A percentile compares a stretch with the other conserved stretches of the same genome.
These are phyloP conservation scores for Lasioglossum villosulum DNA, from an alignment of 2,888 invertebrate species.

Conservation along the genomic window DNA sequence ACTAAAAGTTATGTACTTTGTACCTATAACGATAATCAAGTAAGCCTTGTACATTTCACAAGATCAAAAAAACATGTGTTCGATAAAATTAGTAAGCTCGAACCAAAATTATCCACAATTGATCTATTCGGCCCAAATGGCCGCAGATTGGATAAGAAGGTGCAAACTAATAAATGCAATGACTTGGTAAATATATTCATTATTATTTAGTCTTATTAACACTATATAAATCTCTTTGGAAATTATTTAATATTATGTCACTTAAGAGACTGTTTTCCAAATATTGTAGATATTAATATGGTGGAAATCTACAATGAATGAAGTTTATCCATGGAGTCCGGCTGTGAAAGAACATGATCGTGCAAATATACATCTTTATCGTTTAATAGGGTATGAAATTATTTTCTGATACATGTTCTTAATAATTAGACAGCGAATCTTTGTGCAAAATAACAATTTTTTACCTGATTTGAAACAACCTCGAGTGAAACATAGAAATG, in stretches of 20 bases:
- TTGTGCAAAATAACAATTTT: no score
- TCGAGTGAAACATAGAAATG: no score
- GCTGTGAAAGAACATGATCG: slow-evolving; percentile 93
- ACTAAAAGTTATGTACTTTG: slow-evolving; percentile 89
- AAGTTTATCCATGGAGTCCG: slow-evolving; percentile 97
- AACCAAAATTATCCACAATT: slow-evolving; percentile 88
- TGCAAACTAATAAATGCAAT: slow-evolving; percentile 85
- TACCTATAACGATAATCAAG: slow-evolving; percentile 89
- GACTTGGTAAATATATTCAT: slow-evolving; percentile 84
- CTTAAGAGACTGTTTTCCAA: neutral
- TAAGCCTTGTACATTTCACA: slow-evolving; percentile 89
- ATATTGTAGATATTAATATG: slow-evolving; percentile 87
- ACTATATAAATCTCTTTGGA: neutral
- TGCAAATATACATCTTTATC: slow-evolving; percentile 94
- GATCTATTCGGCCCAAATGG: slow-evolving; percentile 86
- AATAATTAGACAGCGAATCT: no score
- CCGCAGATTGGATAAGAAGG: slow-evolving; percentile 86
- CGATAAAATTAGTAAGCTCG: slow-evolving; percentile 88
- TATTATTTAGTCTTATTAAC: neutral
- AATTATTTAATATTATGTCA: neutral
- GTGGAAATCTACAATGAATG: slow-evolving; percentile 93
- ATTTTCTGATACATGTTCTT: neutral
- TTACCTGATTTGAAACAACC: no score
- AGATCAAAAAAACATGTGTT: slow-evolving; percentile 86
- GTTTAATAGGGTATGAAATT: slow-evolving; percentile 88